Evolutionary conservation across 2,113 vertebrate species (phyloP).

Genomic region (Bungarus multicinctus): DNA sequence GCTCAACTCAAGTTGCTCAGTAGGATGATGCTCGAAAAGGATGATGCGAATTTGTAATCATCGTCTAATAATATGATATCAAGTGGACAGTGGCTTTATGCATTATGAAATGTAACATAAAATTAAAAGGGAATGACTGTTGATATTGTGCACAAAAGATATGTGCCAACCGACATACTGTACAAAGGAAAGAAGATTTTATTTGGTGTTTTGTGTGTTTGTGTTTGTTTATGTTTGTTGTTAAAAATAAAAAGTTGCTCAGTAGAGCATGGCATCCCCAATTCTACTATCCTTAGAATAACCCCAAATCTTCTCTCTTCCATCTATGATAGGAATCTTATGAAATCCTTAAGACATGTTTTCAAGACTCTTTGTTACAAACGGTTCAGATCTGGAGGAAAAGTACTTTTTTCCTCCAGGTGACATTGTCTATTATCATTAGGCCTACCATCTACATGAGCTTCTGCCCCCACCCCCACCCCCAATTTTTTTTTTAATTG

Average conservation of each 20-base stretch:
- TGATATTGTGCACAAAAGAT: too few relatives aligned
- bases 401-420: not conserved
- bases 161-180: too few relatives aligned
- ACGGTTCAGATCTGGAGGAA: not conserved
- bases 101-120: too few relatives aligned
- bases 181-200: too few relatives aligned
- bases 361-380: not conserved
- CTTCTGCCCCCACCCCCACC: not conserved
- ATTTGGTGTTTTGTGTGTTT: too few relatives aligned
- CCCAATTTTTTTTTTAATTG: too few relatives aligned
- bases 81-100: too few relatives aligned
- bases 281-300: not conserved
- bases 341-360: not conserved
- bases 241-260: not conserved
- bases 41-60: too few relatives aligned
- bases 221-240: too few relatives aligned
- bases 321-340: not conserved
- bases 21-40: not conserved
- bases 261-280: not conserved
- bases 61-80: too few relatives aligned
- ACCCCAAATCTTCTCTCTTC: not conserved
- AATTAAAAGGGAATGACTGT: too few relatives aligned
- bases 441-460: not conserved
- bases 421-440: not conserved
- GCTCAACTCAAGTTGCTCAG: not conserved